Base-by-base conservation (phyloP, 1,140 invertebrate species). In the Lasaia peninsularis region DNA sequence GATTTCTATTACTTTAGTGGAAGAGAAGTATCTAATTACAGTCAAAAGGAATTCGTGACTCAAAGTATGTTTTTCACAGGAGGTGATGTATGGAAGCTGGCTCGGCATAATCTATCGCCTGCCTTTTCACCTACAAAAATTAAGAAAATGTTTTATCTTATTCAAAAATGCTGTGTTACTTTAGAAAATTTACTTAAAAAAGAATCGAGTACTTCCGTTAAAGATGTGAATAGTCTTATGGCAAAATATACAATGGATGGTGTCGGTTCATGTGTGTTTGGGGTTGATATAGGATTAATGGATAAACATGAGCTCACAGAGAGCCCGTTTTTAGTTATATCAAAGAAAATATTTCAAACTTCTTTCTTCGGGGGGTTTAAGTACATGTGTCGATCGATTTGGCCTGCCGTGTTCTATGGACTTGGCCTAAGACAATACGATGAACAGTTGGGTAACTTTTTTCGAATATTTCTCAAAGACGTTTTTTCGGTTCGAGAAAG, bases 91-190 rank as follows among this genome's bases (percentile, higher is more conserved):
- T 93, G 92, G 92, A 91, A 90, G 71, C 69, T 86, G 10, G 65
- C 92, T 2, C 71, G 92, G 24, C 67, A 75, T 16, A 91, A 92
- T 55, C 73, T 92, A 24, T 90, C 90, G 7, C 92, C 92, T 5
- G 88, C 90, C 2, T 93, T 93, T 71, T 91, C 91, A 1, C 78
- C 89, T 1, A 78, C 84, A 8, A 92, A 92, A 78, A 85, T 93
- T 56, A 91, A 89, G 69, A 77, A 80, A n/a, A 92, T 92, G 87
- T 89, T 88, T 60, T 67, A 84, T 0, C 58, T 86, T 1, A 85
- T 91, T 59, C n/a, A 73, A 0, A 56, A 78, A 10, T 84, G 91
- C 12, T 65, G 64, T 0, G 18, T 77, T 0, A 71, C 86, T 24
- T 63, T 92, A 2, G 70, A 75, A 11, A 55, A 62, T 1, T 35